Evolutionary conservation across 2,797 vertebrate species (phyloP).

Genomic region (Cyprinodon diabolis): DNA sequence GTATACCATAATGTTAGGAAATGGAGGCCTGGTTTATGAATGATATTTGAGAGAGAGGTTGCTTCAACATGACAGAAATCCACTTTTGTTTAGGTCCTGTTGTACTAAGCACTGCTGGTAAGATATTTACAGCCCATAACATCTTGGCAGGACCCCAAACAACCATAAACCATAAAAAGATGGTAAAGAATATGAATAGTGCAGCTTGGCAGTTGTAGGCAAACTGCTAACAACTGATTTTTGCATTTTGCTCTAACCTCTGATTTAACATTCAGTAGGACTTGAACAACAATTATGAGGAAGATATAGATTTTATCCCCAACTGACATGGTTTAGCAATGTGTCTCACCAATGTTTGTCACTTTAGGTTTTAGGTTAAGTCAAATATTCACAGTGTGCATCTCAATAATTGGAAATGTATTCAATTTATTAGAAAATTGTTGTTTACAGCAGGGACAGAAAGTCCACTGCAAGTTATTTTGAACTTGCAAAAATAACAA

Average conservation of each 20-base stretch:
- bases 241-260: background rate
- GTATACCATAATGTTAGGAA: background rate
- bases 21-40: background rate
- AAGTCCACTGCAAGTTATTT: background rate
- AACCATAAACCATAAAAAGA: background rate
- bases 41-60: background rate
- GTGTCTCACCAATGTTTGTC: background rate
- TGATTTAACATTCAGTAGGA: background rate
- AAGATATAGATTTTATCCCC: background rate
- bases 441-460: background rate
- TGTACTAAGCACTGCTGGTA: background rate
- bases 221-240: background rate
- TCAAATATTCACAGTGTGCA: background rate
- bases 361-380: background rate
- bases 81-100: background rate
- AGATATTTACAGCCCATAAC: background rate
- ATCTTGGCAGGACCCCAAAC: background rate
- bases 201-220: background rate
- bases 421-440: background rate
- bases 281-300: background rate
- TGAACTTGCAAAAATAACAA: constrained; percentile 13
- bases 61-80: background rate
- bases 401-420: background rate
- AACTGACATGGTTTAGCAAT: background rate
- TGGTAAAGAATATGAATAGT: background rate